These are phyloP conservation scores for Chymomyza costata DNA, from an alignment of 1,140 invertebrate genomes.

Conservation along the genomic window DNA sequence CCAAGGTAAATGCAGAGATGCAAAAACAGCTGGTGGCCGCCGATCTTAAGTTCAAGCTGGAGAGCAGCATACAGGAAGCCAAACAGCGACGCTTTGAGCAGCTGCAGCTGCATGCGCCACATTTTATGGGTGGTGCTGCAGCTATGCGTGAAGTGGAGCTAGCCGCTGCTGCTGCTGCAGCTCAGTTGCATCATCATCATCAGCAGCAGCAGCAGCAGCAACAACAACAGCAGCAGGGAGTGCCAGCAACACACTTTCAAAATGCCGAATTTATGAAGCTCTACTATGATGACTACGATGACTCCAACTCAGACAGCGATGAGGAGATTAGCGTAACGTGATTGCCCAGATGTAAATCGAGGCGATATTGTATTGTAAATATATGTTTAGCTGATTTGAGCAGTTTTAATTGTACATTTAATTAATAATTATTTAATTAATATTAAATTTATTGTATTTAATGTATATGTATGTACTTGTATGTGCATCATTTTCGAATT, in stretches of 20 bases:
- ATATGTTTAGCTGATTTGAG: slow-evolving; percentile 22
- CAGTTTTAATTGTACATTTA: slow-evolving; percentile 49
- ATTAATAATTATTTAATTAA: slow-evolving; percentile 46
- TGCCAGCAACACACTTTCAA: slow-evolving; percentile 46
- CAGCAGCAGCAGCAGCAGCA: slow-evolving; percentile 55
- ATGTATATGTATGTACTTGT: slow-evolving; percentile 32
- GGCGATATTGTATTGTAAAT: slow-evolving; percentile 41
- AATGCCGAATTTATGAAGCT: slow-evolving; percentile 76
- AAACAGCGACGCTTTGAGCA: slow-evolving; percentile 70
- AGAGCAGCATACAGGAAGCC: slow-evolving; percentile 58
- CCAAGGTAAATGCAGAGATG: slow-evolving; percentile 74
- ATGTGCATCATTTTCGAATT: slow-evolving; percentile 60
- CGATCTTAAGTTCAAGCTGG: slow-evolving; percentile 69
- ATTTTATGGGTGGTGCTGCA: slow-evolving; percentile 44
- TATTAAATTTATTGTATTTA: slow-evolving; percentile 30
- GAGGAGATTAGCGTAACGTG: slow-evolving; percentile 90
- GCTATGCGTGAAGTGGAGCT: slow-evolving; percentile 60
- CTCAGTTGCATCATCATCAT: slow-evolving; percentile 64
- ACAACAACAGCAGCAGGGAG: slow-evolving; percentile 35
- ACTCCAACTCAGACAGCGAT: slow-evolving; percentile 84
- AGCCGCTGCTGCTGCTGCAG: slow-evolving; percentile 54
- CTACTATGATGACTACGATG: slow-evolving; percentile 80
- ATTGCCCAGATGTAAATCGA: slow-evolving; percentile 61
- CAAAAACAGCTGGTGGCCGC: slow-evolving; percentile 70
- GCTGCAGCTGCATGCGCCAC: slow-evolving; percentile 71